These are phyloP conservation scores for Lordiphosa clarofinis DNA, from an alignment of 1,140 invertebrate species.

Conservation along the genomic window DNA sequence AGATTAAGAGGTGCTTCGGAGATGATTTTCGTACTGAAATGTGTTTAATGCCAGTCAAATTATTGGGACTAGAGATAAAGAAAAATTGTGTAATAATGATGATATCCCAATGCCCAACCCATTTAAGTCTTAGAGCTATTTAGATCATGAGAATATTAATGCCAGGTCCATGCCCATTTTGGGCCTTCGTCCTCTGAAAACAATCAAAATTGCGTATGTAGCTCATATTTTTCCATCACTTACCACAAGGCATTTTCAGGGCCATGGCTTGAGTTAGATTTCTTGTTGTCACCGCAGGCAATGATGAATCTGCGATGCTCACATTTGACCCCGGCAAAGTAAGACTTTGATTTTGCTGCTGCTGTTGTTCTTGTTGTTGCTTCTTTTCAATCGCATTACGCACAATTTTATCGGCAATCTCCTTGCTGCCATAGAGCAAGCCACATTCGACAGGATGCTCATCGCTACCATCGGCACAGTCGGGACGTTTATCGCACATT, in stretches of 20 bases:
- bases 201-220: not conserved
- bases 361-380: slow-evolving; percentile 38
- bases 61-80: too few relatives aligned
- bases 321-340: slow-evolving; percentile 24
- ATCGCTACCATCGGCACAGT: slow-evolving; percentile 87
- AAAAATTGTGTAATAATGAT: not conserved
- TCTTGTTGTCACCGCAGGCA: slow-evolving; percentile 18
- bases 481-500: slow-evolving; percentile 84
- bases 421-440: slow-evolving; percentile 72
- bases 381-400: slow-evolving; percentile 68
- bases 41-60: too few relatives aligned
- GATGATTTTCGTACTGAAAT: too few relatives aligned
- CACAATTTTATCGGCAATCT: slow-evolving; percentile 70
- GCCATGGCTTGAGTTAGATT: slow-evolving; percentile 28
- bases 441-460: slow-evolving; percentile 80
- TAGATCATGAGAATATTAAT: not conserved
- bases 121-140: too few relatives aligned
- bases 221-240: slow-evolving; percentile 4
- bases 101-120: not conserved
- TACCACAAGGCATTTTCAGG: slow-evolving; percentile 42
- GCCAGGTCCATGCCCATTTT: not conserved
- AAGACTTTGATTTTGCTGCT: slow-evolving; percentile 16
- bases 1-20: too few relatives aligned
- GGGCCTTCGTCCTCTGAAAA: not conserved
- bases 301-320: slow-evolving; percentile 33